phyloP scores from a whole-genome alignment of 2,888 invertebrate species.

The Tetheella fluctuosa region DNA sequence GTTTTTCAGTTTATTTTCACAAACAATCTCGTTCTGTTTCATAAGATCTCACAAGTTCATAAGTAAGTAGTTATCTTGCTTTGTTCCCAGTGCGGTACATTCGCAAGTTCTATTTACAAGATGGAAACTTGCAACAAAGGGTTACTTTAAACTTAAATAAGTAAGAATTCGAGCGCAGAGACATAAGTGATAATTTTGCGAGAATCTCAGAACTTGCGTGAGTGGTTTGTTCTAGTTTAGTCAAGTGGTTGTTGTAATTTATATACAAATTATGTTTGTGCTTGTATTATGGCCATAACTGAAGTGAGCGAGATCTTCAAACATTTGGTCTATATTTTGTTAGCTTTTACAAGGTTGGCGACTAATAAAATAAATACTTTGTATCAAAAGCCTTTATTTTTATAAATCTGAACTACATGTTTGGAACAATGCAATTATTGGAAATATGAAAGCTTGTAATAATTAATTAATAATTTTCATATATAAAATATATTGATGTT shows the following conservation, averaged over 20 bases:
- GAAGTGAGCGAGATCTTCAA: too few relatives aligned
- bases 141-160: constrained; percentile 2
- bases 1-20: not conserved
- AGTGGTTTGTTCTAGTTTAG: not conserved
- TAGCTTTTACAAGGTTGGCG: too few relatives aligned
- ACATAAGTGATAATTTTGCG: not conserved
- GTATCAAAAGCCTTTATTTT: not conserved
- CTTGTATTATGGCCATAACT: not conserved
- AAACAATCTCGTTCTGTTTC: constrained; percentile 5
- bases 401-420: not conserved
- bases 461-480: not conserved
- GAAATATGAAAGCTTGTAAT: not conserved
- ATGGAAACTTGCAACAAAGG: constrained; percentile 5
- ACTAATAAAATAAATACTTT: too few relatives aligned
- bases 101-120: not conserved
- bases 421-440: not conserved
- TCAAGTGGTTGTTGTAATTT: not conserved
- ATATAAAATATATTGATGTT: not conserved
- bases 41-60: not conserved
- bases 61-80: constrained; percentile 5
- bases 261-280: not conserved
- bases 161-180: constrained; percentile 2
- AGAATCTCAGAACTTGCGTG: not conserved
- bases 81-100: not conserved
- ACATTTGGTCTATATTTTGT: too few relatives aligned